Conservation (phyloP, 2,113 vertebrate genomes). For the Promerops cafer region DNA sequence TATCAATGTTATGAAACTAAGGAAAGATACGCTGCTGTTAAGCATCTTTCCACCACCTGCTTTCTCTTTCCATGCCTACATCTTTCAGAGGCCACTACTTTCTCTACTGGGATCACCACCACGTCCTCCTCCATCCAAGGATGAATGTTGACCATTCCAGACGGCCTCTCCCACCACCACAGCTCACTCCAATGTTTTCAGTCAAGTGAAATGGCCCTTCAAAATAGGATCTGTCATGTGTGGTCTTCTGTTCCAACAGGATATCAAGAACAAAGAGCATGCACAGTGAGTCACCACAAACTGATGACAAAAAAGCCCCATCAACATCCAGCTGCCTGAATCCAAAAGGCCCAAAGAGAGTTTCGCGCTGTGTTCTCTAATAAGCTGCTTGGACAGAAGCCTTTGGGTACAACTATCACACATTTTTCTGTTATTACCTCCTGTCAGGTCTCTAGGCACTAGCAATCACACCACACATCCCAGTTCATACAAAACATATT, state of each 20-base stretch:
- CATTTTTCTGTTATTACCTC: background rate
- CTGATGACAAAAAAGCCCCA: background rate
- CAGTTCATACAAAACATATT: background rate
- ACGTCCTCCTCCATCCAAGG: background rate
- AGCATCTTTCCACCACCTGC: background rate
- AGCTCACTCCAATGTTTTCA: background rate
- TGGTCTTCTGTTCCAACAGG: background rate
- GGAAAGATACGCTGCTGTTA: background rate
- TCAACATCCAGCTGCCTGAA: background rate
- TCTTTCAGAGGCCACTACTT: background rate
- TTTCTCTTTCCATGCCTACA: background rate
- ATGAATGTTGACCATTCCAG: background rate
- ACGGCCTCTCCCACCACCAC: background rate
- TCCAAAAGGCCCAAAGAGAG: background rate
- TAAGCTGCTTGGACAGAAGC: background rate
- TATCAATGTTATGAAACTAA: background rate
- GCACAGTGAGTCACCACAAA: background rate
- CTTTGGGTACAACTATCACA: background rate
- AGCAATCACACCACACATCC: background rate
- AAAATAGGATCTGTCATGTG: background rate
- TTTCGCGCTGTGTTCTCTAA: background rate
- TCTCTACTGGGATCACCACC: background rate
- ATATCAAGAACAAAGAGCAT: background rate
- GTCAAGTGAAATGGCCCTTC: background rate
- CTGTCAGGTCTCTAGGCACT: background rate